A percentile compares a stretch with the other conserved stretches of the same genome.
Evolutionary conservation across 2,113 vertebrate species (phyloP).

Genomic region (Eidolon helvum): DNA sequence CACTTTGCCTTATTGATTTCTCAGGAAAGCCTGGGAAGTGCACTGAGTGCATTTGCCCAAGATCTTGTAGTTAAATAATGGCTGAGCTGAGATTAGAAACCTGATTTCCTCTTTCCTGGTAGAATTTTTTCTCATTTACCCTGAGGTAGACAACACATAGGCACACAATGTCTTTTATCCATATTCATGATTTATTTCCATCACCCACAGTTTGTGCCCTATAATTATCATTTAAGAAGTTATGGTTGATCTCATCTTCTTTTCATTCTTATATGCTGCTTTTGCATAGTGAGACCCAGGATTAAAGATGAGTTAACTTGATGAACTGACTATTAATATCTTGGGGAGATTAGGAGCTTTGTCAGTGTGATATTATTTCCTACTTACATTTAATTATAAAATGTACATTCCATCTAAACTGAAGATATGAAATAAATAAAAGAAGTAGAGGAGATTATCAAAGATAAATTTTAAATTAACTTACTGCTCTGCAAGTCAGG

Average conservation of each 20-base stretch:
- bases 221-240: not conserved
- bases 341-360: constrained; percentile 80
- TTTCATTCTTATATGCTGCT: constrained; percentile 72
- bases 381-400: constrained; percentile 81
- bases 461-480: constrained; percentile 83
- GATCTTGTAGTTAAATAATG: not conserved
- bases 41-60: not conserved
- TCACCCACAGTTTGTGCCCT: not conserved
- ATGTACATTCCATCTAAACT: constrained; percentile 71
- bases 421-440: constrained; percentile 77
- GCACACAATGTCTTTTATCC: not conserved
- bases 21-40: not conserved
- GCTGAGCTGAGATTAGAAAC: not conserved
- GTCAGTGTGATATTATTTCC: constrained; percentile 74
- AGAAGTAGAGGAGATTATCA: constrained; percentile 65
- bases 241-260: constrained; percentile 73
- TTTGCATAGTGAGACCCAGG: constrained; percentile 67
- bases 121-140: not conserved
- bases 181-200: not conserved
- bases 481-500: constrained; percentile 48
- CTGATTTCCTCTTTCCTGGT: not conserved
- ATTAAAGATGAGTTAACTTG: constrained; percentile 80
- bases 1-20: not conserved
- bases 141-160: not conserved
- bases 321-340: constrained; percentile 78